Evolutionary conservation across 2,797 vertebrate genomes (phyloP).

Genomic region (Ceyx erithaca): DNA sequence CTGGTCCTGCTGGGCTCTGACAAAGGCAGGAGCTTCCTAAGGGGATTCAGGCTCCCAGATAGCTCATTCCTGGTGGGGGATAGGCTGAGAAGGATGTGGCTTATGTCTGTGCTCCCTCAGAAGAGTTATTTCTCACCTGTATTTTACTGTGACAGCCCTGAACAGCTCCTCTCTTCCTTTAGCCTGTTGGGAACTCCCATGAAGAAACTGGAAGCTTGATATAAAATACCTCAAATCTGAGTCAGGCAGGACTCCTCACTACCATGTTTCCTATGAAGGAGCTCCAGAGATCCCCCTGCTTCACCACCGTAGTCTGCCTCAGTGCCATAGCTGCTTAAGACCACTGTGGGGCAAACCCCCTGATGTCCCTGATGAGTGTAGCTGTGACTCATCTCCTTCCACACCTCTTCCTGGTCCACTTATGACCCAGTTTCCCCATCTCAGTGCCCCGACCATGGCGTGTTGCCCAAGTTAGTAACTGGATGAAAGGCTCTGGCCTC

Average conservation of each 20-base stretch:
- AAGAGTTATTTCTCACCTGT: not conserved
- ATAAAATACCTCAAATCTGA: fast-evolving
- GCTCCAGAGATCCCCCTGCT: not conserved
- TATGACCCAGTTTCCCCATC: not conserved
- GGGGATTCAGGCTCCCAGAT: not conserved
- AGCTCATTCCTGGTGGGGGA: not conserved
- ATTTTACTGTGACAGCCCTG: not conserved
- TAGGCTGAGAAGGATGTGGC: not conserved
- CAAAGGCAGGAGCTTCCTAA: not conserved
- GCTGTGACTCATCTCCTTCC: not conserved
- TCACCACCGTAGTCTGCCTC: not conserved
- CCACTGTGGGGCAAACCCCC: not conserved
- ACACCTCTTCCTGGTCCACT: not conserved
- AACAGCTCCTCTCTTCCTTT: not conserved
- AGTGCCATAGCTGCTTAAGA: not conserved
- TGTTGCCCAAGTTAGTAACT: not conserved
- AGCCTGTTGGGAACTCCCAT: not conserved
- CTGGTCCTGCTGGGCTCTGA: fast-evolving
- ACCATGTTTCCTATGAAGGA: not conserved
- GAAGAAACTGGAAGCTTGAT: not conserved
- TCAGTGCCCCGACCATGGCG: not conserved
- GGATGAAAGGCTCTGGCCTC: not conserved
- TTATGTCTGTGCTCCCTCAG: not conserved
- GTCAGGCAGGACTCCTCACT: not conserved
- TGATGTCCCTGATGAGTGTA: not conserved